Conservation (phyloP, 2,888 invertebrate species). For the Mesorhabditis sp. region DNA sequence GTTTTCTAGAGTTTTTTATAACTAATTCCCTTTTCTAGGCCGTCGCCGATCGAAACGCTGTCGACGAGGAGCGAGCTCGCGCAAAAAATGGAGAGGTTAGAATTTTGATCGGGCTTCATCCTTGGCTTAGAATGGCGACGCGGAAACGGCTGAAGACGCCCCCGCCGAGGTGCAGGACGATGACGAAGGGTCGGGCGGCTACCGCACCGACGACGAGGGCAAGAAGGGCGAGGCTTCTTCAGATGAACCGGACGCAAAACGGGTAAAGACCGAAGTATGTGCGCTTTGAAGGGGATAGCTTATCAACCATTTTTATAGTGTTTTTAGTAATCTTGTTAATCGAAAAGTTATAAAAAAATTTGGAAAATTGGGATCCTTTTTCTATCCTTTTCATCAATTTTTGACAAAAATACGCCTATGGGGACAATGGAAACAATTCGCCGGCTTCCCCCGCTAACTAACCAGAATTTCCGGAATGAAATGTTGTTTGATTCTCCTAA, state of each 20-base stretch:
- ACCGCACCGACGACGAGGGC: slow-evolving; percentile 9
- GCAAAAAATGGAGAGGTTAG: neutral
- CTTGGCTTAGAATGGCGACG: slow-evolving; percentile 16
- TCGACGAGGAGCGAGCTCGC: neutral
- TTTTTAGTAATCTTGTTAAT: too few species aligned
- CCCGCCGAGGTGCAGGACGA: neutral
- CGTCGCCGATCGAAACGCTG: neutral
- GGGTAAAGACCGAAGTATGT: too few species aligned
- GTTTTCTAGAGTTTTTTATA: neutral
- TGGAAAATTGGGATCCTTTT: too few species aligned
- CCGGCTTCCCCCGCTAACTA: too few species aligned
- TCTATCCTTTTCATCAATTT: too few species aligned
- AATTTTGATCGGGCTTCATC: neutral
- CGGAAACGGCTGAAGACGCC: slow-evolving; percentile 10
- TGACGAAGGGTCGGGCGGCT: slow-evolving; percentile 6
- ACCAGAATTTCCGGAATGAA: too few species aligned
- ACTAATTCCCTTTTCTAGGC: neutral
- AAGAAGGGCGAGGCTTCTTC: slow-evolving; percentile 6
- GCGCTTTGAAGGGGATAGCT: too few species aligned
- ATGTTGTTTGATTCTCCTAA: too few species aligned
- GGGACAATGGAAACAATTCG: too few species aligned
- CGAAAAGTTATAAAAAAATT: too few species aligned
- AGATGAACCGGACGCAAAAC: neutral
- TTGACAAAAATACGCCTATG: too few species aligned
- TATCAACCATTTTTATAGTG: too few species aligned